Percentiles rank a stretch among this genome's conserved stretches.
These are phyloP conservation scores for Teleogryllus occipitalis DNA, from an alignment of 1,140 invertebrate genomes.

Conservation along the genomic window DNA sequence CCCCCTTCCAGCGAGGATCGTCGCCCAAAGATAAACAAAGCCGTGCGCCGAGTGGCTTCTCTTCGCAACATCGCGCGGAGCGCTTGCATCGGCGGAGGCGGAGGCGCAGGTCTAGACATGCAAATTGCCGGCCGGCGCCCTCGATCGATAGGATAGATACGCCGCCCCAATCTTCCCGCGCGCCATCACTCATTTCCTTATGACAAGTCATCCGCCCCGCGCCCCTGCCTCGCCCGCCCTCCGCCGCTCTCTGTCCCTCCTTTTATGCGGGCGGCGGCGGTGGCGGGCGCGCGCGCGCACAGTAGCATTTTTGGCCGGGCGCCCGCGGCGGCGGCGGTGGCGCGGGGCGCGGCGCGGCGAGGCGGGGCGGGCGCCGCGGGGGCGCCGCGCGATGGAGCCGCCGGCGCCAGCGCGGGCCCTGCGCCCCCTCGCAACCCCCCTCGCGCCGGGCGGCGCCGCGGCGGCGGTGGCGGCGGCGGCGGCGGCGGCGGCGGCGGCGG, in stretches of 20 bases:
- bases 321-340: too few species aligned
- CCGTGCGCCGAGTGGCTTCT: too few species aligned
- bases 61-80: background rate
- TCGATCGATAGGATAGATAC: background rate
- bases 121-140: background rate
- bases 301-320: slow-evolving; percentile 3
- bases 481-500: too few species aligned
- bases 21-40: too few species aligned
- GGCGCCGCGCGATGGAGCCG: too few species aligned
- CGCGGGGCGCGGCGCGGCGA: too few species aligned
- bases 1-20: too few species aligned
- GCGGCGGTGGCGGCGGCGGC: too few species aligned
- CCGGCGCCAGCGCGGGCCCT: background rate
- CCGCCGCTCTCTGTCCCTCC: background rate
- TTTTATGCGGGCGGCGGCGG: too few species aligned
- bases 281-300: background rate
- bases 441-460: background rate
- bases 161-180: background rate
- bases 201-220: background rate
- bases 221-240: too few species aligned
- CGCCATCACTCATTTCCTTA: slow-evolving; percentile 1
- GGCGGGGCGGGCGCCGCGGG: too few species aligned
- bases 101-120: background rate
- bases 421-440: too few species aligned
- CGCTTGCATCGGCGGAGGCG: background rate